Evolutionary conservation across 2,797 vertebrate species (phyloP).

Genomic region (Natrix natrix): DNA sequence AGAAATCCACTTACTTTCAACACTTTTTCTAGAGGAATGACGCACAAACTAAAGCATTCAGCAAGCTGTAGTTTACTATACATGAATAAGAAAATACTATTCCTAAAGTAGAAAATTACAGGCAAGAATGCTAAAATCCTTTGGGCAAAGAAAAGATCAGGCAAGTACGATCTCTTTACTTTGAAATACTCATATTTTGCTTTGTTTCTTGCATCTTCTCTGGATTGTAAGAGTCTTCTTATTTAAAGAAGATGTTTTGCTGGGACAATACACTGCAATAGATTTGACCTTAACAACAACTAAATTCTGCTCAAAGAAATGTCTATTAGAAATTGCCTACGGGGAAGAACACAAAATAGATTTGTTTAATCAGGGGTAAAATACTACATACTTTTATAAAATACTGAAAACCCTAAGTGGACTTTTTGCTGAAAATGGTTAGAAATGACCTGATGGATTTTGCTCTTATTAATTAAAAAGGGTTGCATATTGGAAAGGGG

Average conservation of each 20-base stretch:
- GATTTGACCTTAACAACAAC: background rate
- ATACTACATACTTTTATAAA: background rate
- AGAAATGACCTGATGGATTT: background rate
- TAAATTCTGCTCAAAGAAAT: background rate
- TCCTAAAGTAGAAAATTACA: constrained; percentile 34
- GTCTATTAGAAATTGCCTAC: background rate
- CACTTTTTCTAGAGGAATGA: constrained; percentile 30
- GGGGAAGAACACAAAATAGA: background rate
- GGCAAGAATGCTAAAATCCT: constrained; percentile 23
- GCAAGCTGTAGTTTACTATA: constrained; percentile 33
- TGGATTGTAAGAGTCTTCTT: constrained; percentile 13
- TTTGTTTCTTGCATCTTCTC: constrained; percentile 15
- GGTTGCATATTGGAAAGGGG: background rate
- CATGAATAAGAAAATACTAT: constrained; percentile 39
- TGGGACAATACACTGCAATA: background rate
- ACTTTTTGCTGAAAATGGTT: background rate
- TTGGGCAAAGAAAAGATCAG: constrained; percentile 26
- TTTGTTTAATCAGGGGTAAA: background rate
- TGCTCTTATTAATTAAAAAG: background rate
- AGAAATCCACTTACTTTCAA: constrained; percentile 41
- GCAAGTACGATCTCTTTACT: constrained; percentile 16
- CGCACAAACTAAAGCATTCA: constrained; percentile 12
- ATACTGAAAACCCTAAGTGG: background rate
- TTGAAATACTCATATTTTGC: background rate
- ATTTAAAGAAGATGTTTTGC: background rate